Conservation (phyloP, 2,888 invertebrate species). For the Diaphora mendica region DNA sequence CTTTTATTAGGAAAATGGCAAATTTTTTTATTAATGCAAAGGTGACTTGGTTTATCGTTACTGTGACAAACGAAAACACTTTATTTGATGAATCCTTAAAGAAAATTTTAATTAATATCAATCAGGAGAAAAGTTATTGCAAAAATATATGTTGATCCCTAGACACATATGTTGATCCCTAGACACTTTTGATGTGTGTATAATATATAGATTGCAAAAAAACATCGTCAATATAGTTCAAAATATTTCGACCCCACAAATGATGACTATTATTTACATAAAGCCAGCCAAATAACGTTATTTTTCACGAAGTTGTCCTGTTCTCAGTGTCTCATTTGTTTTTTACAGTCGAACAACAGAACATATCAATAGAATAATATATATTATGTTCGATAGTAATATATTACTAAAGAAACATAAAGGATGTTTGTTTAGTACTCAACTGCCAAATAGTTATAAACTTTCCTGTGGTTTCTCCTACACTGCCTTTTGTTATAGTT, state of each 20-base stretch:
- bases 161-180: no score
- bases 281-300: not conserved
- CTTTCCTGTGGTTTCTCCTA: not conserved
- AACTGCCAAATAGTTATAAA: not conserved
- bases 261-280: not conserved
- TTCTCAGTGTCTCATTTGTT: not conserved
- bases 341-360: not conserved
- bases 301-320: not conserved
- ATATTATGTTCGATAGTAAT: not conserved
- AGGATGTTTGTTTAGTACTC: not conserved
- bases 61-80: no score
- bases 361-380: not conserved
- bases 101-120: no score
- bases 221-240: no score
- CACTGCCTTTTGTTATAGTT: not conserved
- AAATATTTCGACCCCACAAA: not conserved
- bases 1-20: no score
- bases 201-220: no score
- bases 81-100: no score
- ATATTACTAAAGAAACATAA: not conserved
- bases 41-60: no score
- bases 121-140: no score
- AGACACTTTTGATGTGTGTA: no score
- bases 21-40: no score
- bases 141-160: no score